These are phyloP conservation scores for Bugula neritina DNA, from an alignment of 2,888 invertebrate genomes.

Conservation along the genomic window DNA sequence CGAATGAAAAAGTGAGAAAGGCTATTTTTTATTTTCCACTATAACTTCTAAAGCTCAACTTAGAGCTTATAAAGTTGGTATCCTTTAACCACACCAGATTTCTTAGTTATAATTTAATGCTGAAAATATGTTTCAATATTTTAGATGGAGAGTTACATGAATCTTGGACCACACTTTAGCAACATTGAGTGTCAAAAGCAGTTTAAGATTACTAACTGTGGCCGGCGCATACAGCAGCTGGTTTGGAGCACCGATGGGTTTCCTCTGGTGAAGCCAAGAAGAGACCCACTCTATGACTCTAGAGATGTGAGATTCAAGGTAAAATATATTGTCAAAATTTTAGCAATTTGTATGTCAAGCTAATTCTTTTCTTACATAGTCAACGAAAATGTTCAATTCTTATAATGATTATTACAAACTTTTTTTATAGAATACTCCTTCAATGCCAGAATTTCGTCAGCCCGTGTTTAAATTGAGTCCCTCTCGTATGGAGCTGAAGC, in stretches of 20 bases:
- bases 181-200: slow-evolving; percentile 42
- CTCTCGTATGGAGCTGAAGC: slow-evolving; percentile 49
- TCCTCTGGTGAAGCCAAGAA: slow-evolving; percentile 39
- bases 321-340: too few species aligned
- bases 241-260: slow-evolving; percentile 53
- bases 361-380: neutral
- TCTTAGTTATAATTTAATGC: too few species aligned
- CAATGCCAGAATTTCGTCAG: slow-evolving; percentile 27
- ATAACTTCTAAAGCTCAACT: too few species aligned
- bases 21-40: too few species aligned
- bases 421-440: neutral
- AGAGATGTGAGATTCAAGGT: slow-evolving; percentile 45
- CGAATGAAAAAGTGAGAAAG: too few species aligned
- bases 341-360: neutral
- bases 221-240: slow-evolving; percentile 52
- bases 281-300: slow-evolving; percentile 39
- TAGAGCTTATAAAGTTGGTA: too few species aligned
- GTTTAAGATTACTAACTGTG: slow-evolving; percentile 50
- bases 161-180: slow-evolving; percentile 62
- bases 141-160: slow-evolving; percentile 58
- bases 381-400: too few species aligned
- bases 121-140: too few species aligned
- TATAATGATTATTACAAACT: too few species aligned
- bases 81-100: too few species aligned
- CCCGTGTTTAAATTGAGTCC: slow-evolving; percentile 50